Evolutionary conservation across 2,797 vertebrate species (phyloP), one percentile per base, ranked within the genome.

Genomic region (Sebastes matsubarae): DNA sequence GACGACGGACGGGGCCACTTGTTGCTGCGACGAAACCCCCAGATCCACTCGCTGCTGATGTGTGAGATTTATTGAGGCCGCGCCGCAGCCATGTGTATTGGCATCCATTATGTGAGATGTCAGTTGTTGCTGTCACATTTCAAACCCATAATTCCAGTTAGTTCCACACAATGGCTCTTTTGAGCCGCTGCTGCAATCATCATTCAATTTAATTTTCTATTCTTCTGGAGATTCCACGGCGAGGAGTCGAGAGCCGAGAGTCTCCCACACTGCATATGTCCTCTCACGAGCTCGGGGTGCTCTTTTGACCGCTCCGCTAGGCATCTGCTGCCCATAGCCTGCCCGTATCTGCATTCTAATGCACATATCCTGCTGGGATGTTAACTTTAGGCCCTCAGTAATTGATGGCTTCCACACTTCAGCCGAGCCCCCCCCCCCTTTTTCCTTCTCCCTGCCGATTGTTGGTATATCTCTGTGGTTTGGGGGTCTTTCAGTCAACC

Each of bases 371-470:
- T 93, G 95, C 94, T 95, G 94, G 90, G 94, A 94, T 93, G 93
- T 94, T 95, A 95, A 95, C 95, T 95, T 95, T 95, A 93, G 93
- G 93, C 92, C 93, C 87, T 92, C 90, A 68, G 91, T 96, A 96
- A 95, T 95, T 95, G 95, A 96, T 96, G 95, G 95, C 95, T 96
- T 96, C 95, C 95, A 96, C 95, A 96, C 95, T 96, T 95, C 95
- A 93, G 93, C 91, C 80, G 86, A 87, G 87, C 69, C 74, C 87
- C 89, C 92, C 81, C 88, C 84, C 88, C 78, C 80, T 74, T 74
- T 79, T 84, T 82, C 85, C 87, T 88, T 94, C 91, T 89, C 89
- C 90, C 87, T 86, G 88, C 80, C 89, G 93, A 94, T 95, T 95
- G 94, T 95, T 94, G 93, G 94, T 94, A 90, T 93, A 94, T 95